A percentile compares a stretch with the other conserved stretches of the same genome.
Conservation (phyloP, 1,140 invertebrate genomes). For the Brachionus plicatilis region DNA sequence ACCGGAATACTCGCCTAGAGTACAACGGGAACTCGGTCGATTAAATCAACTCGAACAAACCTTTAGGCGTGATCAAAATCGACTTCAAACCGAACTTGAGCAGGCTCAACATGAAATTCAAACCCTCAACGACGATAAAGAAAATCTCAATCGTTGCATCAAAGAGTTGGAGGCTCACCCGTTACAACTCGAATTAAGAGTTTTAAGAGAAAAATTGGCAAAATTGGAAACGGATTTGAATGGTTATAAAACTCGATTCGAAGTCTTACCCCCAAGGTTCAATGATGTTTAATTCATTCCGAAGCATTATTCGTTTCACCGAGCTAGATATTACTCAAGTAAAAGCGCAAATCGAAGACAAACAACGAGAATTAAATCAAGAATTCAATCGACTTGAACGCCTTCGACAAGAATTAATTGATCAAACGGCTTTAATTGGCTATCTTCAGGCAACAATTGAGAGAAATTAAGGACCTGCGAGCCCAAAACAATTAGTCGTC, state of each 20-base stretch:
- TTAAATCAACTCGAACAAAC: background rate
- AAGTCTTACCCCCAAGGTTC: background rate
- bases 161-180: background rate
- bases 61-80: background rate
- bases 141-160: background rate
- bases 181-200: background rate
- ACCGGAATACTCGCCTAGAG: background rate
- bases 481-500: background rate
- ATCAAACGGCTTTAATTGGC: background rate
- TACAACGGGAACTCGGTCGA: background rate
- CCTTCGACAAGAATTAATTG: background rate
- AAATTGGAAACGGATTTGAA: background rate
- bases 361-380: background rate
- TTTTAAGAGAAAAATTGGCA: background rate
- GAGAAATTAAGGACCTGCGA: background rate
- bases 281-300: background rate
- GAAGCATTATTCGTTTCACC: too few relatives aligned
- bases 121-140: background rate
- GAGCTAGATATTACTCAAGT: background rate
- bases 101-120: background rate
- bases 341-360: background rate
- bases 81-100: background rate
- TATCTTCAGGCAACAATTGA: background rate
- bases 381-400: background rate
- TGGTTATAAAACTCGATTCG: background rate